Evolutionary conservation across 2,797 vertebrate genomes (phyloP).

Genomic region (Spinus pinus): DNA sequence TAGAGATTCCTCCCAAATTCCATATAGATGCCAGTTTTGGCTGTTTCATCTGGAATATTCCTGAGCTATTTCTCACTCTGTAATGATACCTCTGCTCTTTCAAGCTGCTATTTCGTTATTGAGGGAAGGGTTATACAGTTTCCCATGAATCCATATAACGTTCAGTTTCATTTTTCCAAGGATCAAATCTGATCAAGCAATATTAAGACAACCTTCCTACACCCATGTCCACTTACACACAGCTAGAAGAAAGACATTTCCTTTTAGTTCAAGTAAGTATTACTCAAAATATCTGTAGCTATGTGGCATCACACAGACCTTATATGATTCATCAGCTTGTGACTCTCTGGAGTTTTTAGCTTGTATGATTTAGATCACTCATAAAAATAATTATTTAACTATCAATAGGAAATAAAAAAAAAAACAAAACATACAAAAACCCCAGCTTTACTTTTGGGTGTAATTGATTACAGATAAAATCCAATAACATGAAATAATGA

Average conservation of each 20-base stretch:
- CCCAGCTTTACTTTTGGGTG: not conserved
- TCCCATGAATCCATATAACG: not conserved
- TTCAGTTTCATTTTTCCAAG: not conserved
- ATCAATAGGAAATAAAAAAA: not conserved
- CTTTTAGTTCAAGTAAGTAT: not conserved
- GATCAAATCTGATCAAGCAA: not conserved
- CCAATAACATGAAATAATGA: not conserved
- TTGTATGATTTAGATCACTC: not conserved
- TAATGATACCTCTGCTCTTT: not conserved
- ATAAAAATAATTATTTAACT: not conserved
- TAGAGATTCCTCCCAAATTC: not conserved
- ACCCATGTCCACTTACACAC: not conserved
- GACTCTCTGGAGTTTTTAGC: not conserved
- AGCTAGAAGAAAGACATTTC: not conserved
- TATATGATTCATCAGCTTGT: constrained; percentile 34
- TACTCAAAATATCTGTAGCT: not conserved
- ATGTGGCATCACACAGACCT: not conserved
- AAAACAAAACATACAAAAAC: not conserved
- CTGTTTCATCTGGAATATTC: not conserved
- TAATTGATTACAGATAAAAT: not conserved
- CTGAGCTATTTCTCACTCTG: not conserved
- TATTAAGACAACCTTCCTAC: not conserved
- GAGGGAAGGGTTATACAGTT: not conserved
- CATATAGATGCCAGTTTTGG: not conserved
- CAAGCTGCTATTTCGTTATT: not conserved